Conservation (phyloP, 1,140 invertebrate species). For the Leptinotarsa texana region DNA sequence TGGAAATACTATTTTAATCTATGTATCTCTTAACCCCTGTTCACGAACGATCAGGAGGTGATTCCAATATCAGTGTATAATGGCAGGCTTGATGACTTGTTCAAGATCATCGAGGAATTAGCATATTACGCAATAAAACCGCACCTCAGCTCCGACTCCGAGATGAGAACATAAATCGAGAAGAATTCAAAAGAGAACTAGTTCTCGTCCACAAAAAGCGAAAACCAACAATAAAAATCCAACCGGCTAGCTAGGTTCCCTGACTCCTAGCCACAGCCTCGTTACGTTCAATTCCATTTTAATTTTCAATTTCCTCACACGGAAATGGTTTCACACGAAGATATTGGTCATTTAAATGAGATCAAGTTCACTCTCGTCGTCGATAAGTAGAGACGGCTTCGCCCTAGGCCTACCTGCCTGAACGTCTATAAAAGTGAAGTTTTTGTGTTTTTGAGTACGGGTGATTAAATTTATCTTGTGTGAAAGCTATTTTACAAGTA, state of each 20-base stretch:
- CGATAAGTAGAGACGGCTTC: background rate
- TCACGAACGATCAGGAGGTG: too few species aligned
- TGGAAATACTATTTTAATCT: too few species aligned
- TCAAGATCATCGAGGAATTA: background rate
- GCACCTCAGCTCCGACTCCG: background rate
- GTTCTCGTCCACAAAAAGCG: background rate
- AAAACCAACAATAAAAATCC: conserved; percentile 4
- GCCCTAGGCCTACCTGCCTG: background rate
- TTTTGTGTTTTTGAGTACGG: background rate
- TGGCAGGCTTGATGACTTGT: too few species aligned
- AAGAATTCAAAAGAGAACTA: background rate
- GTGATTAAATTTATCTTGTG: background rate
- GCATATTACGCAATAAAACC: conserved; percentile 2
- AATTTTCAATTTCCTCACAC: conserved; percentile 2
- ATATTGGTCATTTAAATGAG: conserved; percentile 8
- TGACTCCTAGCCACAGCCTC: background rate
- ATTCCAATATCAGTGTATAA: too few species aligned
- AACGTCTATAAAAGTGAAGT: background rate
- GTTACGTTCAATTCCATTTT: background rate
- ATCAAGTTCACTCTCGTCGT: conserved; percentile 7
- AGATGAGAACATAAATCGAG: background rate
- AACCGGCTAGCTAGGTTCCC: background rate
- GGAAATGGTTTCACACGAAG: background rate
- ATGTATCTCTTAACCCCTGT: too few species aligned
- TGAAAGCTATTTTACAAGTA: too few species aligned